A percentile compares a stretch with the other conserved stretches of the same genome.
Evolutionary conservation across 2,797 vertebrate species (phyloP).

Genomic region (Periophthalmus magnuspinnatus): DNA sequence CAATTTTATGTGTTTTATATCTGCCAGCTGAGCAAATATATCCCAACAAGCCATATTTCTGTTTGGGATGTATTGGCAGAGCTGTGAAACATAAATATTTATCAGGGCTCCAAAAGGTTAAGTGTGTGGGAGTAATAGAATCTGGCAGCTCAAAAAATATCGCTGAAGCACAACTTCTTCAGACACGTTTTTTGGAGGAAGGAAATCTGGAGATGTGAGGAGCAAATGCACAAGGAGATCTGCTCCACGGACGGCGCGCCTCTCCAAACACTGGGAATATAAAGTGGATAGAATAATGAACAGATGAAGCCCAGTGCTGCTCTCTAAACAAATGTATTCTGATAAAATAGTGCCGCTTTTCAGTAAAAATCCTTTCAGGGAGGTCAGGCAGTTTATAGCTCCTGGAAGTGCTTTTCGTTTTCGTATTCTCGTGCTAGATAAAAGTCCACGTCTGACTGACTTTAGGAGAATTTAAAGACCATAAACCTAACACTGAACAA

Average conservation of each 20-base stretch:
- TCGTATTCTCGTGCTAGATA: neutral
- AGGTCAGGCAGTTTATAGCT: conserved; percentile 10
- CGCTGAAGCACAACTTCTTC: conserved; percentile 34
- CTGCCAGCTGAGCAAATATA: conserved; percentile 39
- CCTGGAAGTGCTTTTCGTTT: neutral
- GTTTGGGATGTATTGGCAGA: conserved; percentile 25
- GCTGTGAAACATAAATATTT: conserved; percentile 54
- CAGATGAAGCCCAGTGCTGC: neutral
- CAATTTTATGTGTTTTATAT: conserved; percentile 27
- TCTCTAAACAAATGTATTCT: conserved; percentile 7
- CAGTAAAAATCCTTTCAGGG: neutral
- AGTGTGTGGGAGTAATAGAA: conserved; percentile 57
- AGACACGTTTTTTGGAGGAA: conserved; percentile 32
- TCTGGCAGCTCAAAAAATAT: conserved; percentile 47
- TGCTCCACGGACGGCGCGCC: conserved; percentile 4
- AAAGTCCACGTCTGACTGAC: neutral
- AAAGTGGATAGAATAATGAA: conserved; percentile 6
- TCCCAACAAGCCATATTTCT: conserved; percentile 38
- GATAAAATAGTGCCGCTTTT: conserved; percentile 7
- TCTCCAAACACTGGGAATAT: conserved; percentile 5
- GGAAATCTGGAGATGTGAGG: conserved; percentile 13
- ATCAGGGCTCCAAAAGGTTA: conserved; percentile 54
- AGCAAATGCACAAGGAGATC: conserved; percentile 4
- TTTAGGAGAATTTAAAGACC: conserved; percentile 3
- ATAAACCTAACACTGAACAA: conserved; percentile 1